phyloP scores from a whole-genome alignment of 1,140 invertebrate genomes.

The Drosophila nigrodunni region DNA sequence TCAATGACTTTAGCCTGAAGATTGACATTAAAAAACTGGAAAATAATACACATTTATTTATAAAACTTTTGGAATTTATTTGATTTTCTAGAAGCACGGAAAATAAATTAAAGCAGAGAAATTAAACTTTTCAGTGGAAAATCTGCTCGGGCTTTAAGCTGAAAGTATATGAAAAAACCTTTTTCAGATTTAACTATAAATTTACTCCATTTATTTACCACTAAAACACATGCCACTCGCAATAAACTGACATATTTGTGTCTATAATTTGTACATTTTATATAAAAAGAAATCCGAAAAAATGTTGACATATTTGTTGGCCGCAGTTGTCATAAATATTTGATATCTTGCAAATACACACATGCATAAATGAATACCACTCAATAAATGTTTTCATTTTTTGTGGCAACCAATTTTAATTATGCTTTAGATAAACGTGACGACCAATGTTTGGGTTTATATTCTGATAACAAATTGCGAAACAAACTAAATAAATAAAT shows the following conservation, averaged over 20 bases:
- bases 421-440: conserved; percentile 65
- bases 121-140: neutral
- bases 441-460: conserved; percentile 44
- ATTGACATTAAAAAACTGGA: too few species aligned
- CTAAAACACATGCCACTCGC: neutral
- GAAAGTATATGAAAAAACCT: neutral
- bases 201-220: conserved; percentile 13
- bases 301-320: neutral
- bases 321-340: conserved; percentile 22
- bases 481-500: conserved; percentile 49
- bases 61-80: too few species aligned
- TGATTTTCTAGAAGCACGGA: too few species aligned
- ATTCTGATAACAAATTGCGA: conserved; percentile 51
- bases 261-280: neutral
- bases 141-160: too few species aligned
- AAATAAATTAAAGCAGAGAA: neutral
- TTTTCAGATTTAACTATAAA: neutral
- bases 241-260: neutral
- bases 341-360: conserved; percentile 4
- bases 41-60: too few species aligned
- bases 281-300: neutral
- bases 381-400: conserved; percentile 14
- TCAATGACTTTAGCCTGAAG: too few species aligned
- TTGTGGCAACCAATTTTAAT: conserved; percentile 57
- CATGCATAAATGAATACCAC: neutral